Percentiles rank a stretch among this genome's conserved stretches.
These are phyloP conservation scores for Hirtodrosophila trivittata DNA, from an alignment of 2,888 invertebrate genomes.

Conservation along the genomic window DNA sequence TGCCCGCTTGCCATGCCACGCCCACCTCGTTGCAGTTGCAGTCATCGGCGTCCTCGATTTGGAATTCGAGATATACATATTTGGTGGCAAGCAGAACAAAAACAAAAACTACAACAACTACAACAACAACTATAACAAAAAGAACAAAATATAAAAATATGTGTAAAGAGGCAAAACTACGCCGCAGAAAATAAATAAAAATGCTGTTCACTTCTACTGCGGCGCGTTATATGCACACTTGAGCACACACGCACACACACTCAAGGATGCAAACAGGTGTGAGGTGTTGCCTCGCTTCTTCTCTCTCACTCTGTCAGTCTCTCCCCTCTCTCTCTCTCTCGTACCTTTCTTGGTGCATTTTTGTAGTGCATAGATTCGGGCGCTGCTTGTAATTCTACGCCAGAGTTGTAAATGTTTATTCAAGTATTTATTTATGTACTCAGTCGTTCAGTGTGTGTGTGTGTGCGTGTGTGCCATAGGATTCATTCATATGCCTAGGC, in stretches of 20 bases:
- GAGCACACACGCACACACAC: constrained; percentile 34
- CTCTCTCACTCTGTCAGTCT: constrained; percentile 13
- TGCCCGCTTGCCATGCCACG: constrained; percentile 39
- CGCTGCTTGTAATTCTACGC: constrained; percentile 72
- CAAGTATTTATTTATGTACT: constrained; percentile 78
- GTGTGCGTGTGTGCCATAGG: constrained; percentile 9
- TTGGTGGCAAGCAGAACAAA: constrained; percentile 35
- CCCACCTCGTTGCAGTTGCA: constrained; percentile 55
- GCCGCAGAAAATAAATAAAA: constrained; percentile 75
- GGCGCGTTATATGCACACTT: constrained; percentile 74
- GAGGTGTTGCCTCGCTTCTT: constrained; percentile 22
- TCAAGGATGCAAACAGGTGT: constrained; percentile 67
- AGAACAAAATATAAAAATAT: constrained; percentile 34
- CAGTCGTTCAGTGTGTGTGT: constrained; percentile 31
- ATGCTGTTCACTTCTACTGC: constrained; percentile 70
- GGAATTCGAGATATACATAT: constrained; percentile 53
- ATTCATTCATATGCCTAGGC: background rate
- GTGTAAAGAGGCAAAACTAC: constrained; percentile 48
- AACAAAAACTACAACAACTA: constrained; percentile 20
- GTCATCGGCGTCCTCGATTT: constrained; percentile 8
- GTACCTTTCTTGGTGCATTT: constrained; percentile 51
- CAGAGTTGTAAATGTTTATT: constrained; percentile 76
- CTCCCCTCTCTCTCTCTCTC: background rate
- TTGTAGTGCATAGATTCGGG: constrained; percentile 71
- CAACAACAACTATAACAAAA: constrained; percentile 18